Percentiles rank a stretch among this genome's conserved stretches.
Evolutionary conservation across 2,888 invertebrate species (phyloP).

Genomic region (Hoplodrina blanda): DNA sequence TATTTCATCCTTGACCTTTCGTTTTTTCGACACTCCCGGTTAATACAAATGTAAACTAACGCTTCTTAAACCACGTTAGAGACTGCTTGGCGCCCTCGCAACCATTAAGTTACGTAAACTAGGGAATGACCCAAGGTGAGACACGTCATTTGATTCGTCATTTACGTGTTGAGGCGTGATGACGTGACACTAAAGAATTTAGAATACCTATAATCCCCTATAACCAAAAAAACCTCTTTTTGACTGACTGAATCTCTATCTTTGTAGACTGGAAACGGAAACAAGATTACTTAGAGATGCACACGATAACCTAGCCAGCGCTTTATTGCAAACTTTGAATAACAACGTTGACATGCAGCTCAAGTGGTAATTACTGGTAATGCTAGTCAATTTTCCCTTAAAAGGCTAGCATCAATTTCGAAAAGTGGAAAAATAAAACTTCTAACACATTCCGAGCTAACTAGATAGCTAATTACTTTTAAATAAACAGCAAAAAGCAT

Average conservation of each 20-base stretch:
- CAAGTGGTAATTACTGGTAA: slow-evolving; percentile 19
- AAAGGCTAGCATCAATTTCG: slow-evolving; percentile 32
- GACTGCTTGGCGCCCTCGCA: slow-evolving; percentile 53
- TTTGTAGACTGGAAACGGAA: slow-evolving; percentile 3
- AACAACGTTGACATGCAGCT: slow-evolving; percentile 14
- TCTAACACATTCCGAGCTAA: slow-evolving; percentile 44
- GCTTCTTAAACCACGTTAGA: slow-evolving; percentile 19
- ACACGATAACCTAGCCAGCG: slow-evolving; percentile 11
- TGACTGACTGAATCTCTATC: neutral
- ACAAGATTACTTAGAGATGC: slow-evolving; percentile 15
- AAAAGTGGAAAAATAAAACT: slow-evolving; percentile 55
- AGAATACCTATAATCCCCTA: neutral
- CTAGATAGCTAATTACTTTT: slow-evolving; percentile 53
- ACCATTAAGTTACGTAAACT: slow-evolving; percentile 22
- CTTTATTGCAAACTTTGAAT: slow-evolving; percentile 28
- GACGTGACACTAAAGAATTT: slow-evolving; percentile 3
- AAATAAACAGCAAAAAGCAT: slow-evolving; percentile 36
- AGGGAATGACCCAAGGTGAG: slow-evolving; percentile 20
- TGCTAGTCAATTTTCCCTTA: slow-evolving; percentile 28
- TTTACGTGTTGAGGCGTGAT: slow-evolving; percentile 4
- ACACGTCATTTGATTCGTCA: slow-evolving; percentile 30
- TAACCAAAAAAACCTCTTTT: neutral
- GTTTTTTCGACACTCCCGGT: slow-evolving; percentile 14
- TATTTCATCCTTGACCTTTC: slow-evolving; percentile 45
- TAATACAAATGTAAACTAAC: slow-evolving; percentile 32